These are phyloP conservation scores for Acronicta alni DNA, from an alignment of 2,888 invertebrate species.

Conservation along the genomic window DNA sequence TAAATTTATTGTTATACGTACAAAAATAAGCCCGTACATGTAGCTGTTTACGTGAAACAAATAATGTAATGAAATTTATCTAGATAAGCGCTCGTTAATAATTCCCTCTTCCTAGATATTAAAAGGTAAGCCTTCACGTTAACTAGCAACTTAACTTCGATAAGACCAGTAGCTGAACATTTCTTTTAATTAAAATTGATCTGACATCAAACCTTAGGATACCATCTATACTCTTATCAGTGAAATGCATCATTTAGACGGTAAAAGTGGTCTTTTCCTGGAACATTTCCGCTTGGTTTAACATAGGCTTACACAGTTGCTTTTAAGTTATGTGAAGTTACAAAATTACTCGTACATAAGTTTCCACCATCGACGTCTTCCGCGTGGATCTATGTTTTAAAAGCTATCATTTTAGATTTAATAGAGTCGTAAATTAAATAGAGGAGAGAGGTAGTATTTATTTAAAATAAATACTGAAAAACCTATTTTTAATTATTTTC, in stretches of 20 bases:
- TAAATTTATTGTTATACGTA: no score
- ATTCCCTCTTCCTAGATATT: conserved; percentile 2
- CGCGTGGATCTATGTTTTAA: no score
- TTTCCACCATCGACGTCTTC: background rate
- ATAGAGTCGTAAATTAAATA: no score
- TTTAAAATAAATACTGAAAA: no score
- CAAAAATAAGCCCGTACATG: no score
- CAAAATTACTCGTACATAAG: background rate
- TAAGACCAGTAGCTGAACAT: conserved; percentile 34
- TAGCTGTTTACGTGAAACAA: no score
- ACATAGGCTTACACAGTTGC: background rate
- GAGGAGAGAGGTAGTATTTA: no score
- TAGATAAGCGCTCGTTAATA: conserved; percentile 1
- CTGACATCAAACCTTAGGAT: conserved; percentile 27
- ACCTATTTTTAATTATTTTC: no score
- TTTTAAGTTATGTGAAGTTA: background rate
- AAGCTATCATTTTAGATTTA: no score
- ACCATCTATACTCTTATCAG: conserved; percentile 29
- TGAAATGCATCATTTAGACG: conserved; percentile 17
- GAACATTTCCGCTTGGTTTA: conserved; percentile 1
- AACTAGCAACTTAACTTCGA: conserved; percentile 23
- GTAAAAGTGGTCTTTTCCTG: conserved; percentile 7
- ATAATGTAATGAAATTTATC: no score
- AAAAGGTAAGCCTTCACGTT: conserved; percentile 16
- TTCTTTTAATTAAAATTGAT: conserved; percentile 39